These are phyloP conservation scores for Holothuria glaberrima DNA, from an alignment of 35 echinoderm and acorn worm genomes.

Conservation along the genomic window DNA sequence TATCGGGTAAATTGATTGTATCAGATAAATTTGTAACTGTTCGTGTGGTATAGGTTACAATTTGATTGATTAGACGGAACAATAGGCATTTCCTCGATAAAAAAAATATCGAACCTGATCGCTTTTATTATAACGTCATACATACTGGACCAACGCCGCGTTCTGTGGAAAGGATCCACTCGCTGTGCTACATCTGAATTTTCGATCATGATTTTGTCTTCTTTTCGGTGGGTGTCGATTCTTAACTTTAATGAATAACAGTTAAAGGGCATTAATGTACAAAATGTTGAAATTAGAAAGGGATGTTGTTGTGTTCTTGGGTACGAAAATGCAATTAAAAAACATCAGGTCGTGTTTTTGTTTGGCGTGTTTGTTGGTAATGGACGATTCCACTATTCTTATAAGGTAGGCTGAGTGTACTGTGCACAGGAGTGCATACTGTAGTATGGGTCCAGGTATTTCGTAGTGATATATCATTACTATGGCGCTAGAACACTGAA, in stretches of 20 bases:
- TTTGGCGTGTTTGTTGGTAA: neutral
- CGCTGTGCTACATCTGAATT: neutral
- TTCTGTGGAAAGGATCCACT: neutral
- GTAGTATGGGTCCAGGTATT: neutral
- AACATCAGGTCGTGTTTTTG: slow-evolving; percentile 12
- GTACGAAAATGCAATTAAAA: slow-evolving; percentile 11
- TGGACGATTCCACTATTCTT: neutral
- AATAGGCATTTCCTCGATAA: neutral
- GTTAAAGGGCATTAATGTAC: neutral
- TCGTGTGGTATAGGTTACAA: neutral
- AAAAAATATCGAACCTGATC: slow-evolving; percentile 1
- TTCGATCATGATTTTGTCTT: slow-evolving; percentile 14
- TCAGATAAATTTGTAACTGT: neutral
- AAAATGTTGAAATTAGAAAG: neutral
- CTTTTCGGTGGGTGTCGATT: neutral
- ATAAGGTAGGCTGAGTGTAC: neutral
- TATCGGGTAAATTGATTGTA: slow-evolving; percentile 33
- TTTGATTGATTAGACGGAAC: neutral
- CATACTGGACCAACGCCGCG: neutral
- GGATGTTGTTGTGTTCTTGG: neutral
- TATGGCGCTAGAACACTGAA: too few species aligned
- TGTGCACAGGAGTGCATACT: slow-evolving; percentile 6
- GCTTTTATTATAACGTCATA: neutral
- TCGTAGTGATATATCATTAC: neutral
- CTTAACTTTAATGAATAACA: neutral